These are phyloP conservation scores for Mimachlamys varia DNA, from an alignment of 2,888 invertebrate species.

Conservation along the genomic window DNA sequence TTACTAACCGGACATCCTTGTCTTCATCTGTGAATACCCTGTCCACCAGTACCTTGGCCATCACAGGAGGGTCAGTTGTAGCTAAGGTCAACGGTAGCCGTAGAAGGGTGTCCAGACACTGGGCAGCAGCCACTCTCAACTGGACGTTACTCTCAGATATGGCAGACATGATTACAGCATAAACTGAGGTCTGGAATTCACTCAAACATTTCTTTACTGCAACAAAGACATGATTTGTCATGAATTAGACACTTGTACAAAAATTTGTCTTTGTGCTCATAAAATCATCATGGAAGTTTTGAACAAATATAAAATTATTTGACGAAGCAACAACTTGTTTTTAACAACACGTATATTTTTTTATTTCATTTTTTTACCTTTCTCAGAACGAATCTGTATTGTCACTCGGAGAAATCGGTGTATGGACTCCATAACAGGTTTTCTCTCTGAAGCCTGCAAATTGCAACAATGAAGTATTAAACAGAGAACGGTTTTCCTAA, in stretches of 20 bases:
- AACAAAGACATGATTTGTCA: neutral
- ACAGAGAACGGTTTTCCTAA: too few species aligned
- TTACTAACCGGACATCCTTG: neutral
- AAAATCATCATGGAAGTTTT: too few species aligned
- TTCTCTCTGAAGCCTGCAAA: neutral
- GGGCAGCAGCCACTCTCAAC: slow-evolving; percentile 26
- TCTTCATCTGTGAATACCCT: slow-evolving; percentile 42
- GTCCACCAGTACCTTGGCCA: slow-evolving; percentile 36
- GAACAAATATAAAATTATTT: too few species aligned
- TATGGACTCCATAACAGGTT: neutral
- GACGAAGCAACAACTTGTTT: too few species aligned
- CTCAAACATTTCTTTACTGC: neutral
- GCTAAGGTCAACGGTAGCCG: slow-evolving; percentile 40
- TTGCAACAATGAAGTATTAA: neutral
- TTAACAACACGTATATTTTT: too few species aligned
- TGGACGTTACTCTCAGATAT: neutral
- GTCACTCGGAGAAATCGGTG: neutral
- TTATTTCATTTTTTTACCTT: neutral
- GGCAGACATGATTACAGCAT: neutral
- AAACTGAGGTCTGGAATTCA: neutral
- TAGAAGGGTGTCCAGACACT: slow-evolving; percentile 47
- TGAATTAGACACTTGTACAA: too few species aligned
- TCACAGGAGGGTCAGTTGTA: neutral
- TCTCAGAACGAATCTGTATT: neutral
- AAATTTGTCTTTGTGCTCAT: too few species aligned